A percentile compares a stretch with the other conserved stretches of the same genome.
These are phyloP conservation scores for Diabrotica virgifera DNA, from an alignment of 1,140 invertebrate species.

Conservation along the genomic window DNA sequence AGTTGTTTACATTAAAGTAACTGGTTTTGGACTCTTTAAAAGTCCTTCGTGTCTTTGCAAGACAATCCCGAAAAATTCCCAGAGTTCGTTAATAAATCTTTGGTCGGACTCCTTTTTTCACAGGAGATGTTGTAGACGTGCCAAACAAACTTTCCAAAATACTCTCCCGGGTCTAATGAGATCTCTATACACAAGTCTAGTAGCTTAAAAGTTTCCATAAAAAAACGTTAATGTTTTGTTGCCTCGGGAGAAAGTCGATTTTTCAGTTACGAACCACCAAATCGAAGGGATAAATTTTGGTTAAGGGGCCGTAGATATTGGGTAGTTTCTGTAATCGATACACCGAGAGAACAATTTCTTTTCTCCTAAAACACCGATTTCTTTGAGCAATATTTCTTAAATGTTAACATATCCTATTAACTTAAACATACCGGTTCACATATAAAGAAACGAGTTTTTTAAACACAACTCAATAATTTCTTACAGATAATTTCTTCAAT, in stretches of 20 bases:
- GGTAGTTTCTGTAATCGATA: slow-evolving; percentile 1
- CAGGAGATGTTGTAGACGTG: background rate
- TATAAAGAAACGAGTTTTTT: no score
- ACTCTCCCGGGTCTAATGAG: background rate
- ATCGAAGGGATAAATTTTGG: slow-evolving; percentile 1
- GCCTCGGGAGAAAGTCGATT: background rate
- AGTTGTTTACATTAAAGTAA: no score
- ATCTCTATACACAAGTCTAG: slow-evolving; percentile 1
- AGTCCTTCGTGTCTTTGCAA: no score
- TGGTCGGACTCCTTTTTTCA: background rate
- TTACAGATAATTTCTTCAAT: no score
- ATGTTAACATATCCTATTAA: no score
- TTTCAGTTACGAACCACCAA: background rate
- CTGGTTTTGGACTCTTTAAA: no score
- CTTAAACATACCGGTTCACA: no score
- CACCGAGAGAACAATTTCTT: background rate
- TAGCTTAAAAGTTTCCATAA: slow-evolving; percentile 1
- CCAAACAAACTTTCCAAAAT: background rate
- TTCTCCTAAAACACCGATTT: no score
- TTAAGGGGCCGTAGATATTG: background rate
- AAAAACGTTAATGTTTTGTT: background rate
- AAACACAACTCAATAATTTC: no score
- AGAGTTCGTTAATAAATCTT: background rate
- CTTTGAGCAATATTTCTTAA: no score
- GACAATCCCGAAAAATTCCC: no score